Base-by-base conservation (phyloP, 2,888 invertebrate species). In the Chironomus tentans region DNA sequence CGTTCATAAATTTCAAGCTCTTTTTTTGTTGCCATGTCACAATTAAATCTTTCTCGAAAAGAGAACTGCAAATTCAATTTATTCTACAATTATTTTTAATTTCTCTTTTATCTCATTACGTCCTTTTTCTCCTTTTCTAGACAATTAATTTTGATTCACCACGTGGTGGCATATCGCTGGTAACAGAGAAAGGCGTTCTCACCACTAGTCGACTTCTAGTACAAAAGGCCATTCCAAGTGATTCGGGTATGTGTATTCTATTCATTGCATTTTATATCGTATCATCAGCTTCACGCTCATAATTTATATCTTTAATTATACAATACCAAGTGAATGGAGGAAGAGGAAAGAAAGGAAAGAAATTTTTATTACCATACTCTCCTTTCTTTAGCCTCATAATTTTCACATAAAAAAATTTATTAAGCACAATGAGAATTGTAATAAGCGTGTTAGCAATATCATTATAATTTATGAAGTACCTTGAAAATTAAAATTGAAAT, bases 61-160 rank as follows among this genome's bases (percentile, higher is more conserved):
- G 12, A 12, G 56, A 56, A 15, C 56, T 56, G n/a, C 18, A 56
- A 15, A 56, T 56, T 18, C 18, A 56, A 56, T 56, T 15, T 56
- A 56, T 15, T 56, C 56, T 56, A 56, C n/a, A 38, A 38, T 38
- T 38, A 38, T 38, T 38, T 38, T 38, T 38, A 38, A 38, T 38
- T 38, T 38, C 38, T 56, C 18, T 71, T 78, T 76, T 78, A 79
- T 79, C 78, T 79, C 74, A 70, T 76, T 78, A 69, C 78, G 71
- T 18, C 22, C 12, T 56, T 15, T 18, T 72, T n/a, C 24, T 46
- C 4, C 47, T 76, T 76, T 83, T 84, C 79, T 87, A 93, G 90
- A 89, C 90, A 81, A 94, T 94, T 87, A 94, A 93, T 86, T 95
- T 94, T 85, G 94, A 94, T 85, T 94, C 94, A 77, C 92, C 93